phyloP scores from a whole-genome alignment of 92 coral and sea anemone species.

The Galaxea fascicularis region DNA sequence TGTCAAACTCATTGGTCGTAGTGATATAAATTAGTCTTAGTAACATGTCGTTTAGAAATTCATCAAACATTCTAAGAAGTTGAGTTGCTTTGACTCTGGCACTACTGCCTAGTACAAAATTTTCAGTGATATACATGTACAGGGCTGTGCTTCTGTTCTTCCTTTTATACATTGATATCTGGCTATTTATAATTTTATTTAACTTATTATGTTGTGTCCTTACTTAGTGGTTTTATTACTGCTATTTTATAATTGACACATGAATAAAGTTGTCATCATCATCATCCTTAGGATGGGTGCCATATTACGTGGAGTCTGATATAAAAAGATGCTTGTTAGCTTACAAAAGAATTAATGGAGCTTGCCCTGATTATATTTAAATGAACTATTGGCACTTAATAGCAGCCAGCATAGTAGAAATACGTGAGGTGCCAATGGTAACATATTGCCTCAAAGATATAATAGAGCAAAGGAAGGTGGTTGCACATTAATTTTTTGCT shows the following conservation, averaged over 20 bases:
- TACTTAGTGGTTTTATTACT: too few relatives aligned
- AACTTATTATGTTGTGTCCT: too few relatives aligned
- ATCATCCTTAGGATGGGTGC: constrained; percentile 9
- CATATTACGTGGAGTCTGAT: constrained; percentile 18
- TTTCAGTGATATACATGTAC: too few relatives aligned
- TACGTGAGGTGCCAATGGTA: background rate
- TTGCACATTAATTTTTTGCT: background rate
- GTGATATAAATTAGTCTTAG: too few relatives aligned
- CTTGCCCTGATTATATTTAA: constrained; percentile 16
- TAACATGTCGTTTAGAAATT: background rate
- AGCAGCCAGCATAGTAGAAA: too few relatives aligned
- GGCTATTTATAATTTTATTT: too few relatives aligned
- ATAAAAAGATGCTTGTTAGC: constrained; percentile 41
- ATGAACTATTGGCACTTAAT: constrained; percentile 17
- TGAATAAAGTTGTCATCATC: too few relatives aligned
- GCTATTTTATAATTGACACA: too few relatives aligned
- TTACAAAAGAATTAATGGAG: constrained; percentile 26
- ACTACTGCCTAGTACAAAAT: too few relatives aligned
- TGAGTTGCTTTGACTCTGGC: background rate
- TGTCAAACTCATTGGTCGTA: background rate
- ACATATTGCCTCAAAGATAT: background rate
- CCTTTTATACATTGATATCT: too few relatives aligned
- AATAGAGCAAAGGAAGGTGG: constrained; percentile 16
- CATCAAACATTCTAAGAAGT: background rate
- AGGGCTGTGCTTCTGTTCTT: too few relatives aligned